These are phyloP conservation scores for Argyra leucocephala DNA, from an alignment of 2,888 invertebrate genomes.

Conservation along the genomic window DNA sequence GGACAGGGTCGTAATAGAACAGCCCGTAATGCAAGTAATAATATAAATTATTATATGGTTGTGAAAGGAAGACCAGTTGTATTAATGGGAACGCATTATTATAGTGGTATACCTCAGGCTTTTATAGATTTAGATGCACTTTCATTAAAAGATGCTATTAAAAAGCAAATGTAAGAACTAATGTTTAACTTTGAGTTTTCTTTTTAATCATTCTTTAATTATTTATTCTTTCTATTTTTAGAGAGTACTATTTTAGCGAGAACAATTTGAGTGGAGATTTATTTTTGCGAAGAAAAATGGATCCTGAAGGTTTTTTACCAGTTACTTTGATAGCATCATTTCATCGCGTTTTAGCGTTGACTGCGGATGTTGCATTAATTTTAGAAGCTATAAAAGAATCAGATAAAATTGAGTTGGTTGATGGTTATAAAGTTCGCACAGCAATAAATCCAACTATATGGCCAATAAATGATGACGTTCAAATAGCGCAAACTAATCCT, in stretches of 20 bases:
- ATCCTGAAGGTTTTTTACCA: constrained; percentile 83
- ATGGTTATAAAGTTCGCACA: constrained; percentile 72
- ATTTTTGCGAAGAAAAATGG: constrained; percentile 95
- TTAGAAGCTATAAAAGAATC: constrained; percentile 78
- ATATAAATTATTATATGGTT: constrained; percentile 34
- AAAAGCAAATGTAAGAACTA: constrained; percentile 80
- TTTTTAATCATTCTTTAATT: not conserved
- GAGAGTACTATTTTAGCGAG: constrained; percentile 97
- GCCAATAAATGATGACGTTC: constrained; percentile 63
- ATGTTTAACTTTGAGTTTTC: not conserved
- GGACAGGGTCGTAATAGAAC: constrained; percentile 35
- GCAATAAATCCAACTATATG: constrained; percentile 74
- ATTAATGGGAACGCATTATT: constrained; percentile 43
- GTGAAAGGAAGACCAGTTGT: constrained; percentile 37
- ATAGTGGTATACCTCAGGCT: constrained; percentile 39
- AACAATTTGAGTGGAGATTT: constrained; percentile 93
- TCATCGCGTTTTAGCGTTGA: constrained; percentile 82
- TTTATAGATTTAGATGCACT: constrained; percentile 43
- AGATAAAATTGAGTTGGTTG: constrained; percentile 69
- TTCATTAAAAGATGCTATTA: constrained; percentile 72
- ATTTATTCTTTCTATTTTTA: constrained; percentile 44
- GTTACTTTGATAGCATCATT: constrained; percentile 91
- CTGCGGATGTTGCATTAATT: constrained; percentile 73
- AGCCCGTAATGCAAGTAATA: constrained; percentile 41
- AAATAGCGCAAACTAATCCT: not conserved